Evolutionary conservation across 2,113 vertebrate genomes (phyloP).

Genomic region (Corapipo altera): DNA sequence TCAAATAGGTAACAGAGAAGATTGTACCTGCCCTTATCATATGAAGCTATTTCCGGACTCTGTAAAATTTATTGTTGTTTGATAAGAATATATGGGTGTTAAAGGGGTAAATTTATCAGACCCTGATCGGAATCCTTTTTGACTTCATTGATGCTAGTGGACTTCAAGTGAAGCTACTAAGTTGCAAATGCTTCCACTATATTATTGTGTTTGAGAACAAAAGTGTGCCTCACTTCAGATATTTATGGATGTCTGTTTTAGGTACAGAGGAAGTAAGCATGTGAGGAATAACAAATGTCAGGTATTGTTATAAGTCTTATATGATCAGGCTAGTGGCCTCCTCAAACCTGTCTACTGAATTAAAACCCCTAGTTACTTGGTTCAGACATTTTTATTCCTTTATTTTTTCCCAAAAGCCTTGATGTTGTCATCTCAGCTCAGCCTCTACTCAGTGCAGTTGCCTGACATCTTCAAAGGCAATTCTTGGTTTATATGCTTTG

Average conservation of each 20-base stretch:
- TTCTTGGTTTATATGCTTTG: neutral
- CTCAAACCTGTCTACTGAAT: neutral
- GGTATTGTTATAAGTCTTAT: neutral
- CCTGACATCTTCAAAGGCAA: neutral
- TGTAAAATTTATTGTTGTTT: neutral
- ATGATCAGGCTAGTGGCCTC: neutral
- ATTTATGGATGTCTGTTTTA: neutral
- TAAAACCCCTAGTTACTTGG: neutral
- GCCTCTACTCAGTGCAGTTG: neutral
- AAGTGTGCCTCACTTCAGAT: neutral
- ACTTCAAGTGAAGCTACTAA: neutral
- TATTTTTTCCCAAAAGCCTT: neutral
- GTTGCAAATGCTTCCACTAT: neutral
- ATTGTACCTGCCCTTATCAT: neutral
- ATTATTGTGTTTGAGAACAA: neutral
- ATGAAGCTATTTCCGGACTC: neutral
- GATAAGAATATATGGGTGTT: neutral
- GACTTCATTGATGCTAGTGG: neutral
- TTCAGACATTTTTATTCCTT: neutral
- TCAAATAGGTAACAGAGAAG: neutral
- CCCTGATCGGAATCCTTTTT: neutral
- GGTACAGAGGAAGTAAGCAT: neutral
- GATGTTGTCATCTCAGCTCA: neutral
- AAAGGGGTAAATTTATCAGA: neutral
- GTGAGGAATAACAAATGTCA: neutral